Base-by-base conservation (phyloP, 2,113 vertebrate genomes). In the Heliornis fulica region DNA sequence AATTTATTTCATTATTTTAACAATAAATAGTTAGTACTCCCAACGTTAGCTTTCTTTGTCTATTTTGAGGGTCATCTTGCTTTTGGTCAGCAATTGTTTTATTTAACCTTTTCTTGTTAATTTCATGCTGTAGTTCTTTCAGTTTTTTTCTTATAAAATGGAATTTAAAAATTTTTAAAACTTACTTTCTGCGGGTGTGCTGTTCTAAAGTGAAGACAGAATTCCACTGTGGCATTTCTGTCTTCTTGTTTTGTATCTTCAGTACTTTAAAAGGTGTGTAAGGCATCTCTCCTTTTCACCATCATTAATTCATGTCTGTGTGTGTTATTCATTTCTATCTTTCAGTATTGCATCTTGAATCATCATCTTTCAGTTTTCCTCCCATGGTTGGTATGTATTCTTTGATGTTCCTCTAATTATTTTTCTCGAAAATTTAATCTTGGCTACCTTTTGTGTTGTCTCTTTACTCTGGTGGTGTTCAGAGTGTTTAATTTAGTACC, bases 401-500 rank as follows among this genome's bases (percentile, higher is more conserved):
- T 65, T 83, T 91, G 63, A 17, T 71, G 65, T 86, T 74, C 45
- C 26, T 84, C 43, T 89, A 77, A 74, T 92, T 94, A 86, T 86
- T 90, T 77, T 80, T 92, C 70, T 38, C 59, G 68, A 79, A 69
- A 61, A 38, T 69, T 83, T 72, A 61, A 68, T 95, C 56, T 68
- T 15, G 36, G 15, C 5, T 68, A 34, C 31, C 20, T 11, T 50
- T 29, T 60, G n/a, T 75, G 18, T 56, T 83, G 45, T 57, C 25
- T 87, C 15, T 40, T 72, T 87, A 23, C 13, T 53, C 15, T 18
- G 36, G 36, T 11, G 50, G 63, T 51, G 38, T 54, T 76, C 48
- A 65, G 75, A 83, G 83, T 59, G 74, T 77, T 70, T 85, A 92
- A 94, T 97, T 88, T 90, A 83, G 34, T 54, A 40, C 74, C 76